A percentile compares a stretch with the other conserved stretches of the same genome.
Conservation (phyloP, 1,140 invertebrate genomes). For the Hycleus phaleratus region DNA sequence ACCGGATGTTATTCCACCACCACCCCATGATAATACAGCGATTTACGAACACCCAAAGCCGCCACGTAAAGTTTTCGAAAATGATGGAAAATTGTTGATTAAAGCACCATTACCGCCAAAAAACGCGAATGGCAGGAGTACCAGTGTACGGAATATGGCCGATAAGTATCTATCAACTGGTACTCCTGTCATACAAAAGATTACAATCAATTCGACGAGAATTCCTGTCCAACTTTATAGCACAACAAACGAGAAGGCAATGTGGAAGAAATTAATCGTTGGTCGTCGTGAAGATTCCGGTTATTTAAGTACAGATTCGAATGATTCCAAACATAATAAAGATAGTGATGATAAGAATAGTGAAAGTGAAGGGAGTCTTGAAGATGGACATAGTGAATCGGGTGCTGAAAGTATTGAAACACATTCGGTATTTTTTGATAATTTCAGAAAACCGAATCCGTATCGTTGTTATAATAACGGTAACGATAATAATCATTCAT, state of each 20-base stretch:
- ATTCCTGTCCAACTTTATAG: neutral
- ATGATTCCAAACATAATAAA: conserved; percentile 38
- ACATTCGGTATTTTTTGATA: conserved; percentile 70
- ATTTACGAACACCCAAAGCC: conserved; percentile 56
- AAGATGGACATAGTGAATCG: conserved; percentile 71
- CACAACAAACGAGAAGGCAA: conserved; percentile 4
- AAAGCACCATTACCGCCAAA: conserved; percentile 49
- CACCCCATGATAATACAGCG: conserved; percentile 42
- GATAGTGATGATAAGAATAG: conserved; percentile 40
- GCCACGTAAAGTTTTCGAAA: conserved; percentile 44
- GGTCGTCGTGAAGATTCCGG: conserved; percentile 53
- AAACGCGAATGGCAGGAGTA: conserved; percentile 56
- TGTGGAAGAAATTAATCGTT: conserved; percentile 21
- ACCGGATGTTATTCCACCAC: conserved; percentile 57
- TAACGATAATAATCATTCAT: neutral
- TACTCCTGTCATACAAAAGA: conserved; percentile 32
- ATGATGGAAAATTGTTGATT: conserved; percentile 19
- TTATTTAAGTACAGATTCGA: conserved; percentile 70
- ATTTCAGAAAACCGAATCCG: conserved; percentile 44
- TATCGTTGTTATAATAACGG: neutral
- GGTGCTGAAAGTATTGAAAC: conserved; percentile 77
- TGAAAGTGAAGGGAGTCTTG: conserved; percentile 62
- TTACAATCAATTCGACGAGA: neutral
- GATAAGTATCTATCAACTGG: conserved; percentile 13
- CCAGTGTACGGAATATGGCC: conserved; percentile 30